A percentile compares a stretch with the other conserved stretches of the same genome.
These are phyloP conservation scores for Mallotus villosus DNA, from an alignment of 2,797 vertebrate genomes.

Conservation along the genomic window DNA sequence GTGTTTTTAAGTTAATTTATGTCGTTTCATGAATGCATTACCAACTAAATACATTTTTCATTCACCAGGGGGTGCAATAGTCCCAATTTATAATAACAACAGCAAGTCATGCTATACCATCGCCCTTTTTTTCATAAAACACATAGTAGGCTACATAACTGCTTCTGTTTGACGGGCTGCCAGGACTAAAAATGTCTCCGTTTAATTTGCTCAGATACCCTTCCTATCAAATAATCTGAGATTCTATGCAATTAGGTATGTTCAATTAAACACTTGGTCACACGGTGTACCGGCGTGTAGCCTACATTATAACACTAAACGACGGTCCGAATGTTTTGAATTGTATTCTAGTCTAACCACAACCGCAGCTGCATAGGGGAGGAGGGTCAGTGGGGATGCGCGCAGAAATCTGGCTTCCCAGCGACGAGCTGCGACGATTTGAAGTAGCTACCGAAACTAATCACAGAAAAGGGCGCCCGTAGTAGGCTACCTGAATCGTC, in stretches of 20 bases:
- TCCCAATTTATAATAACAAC: no score
- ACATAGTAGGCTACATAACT: not conserved
- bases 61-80: slow-evolving; percentile 50
- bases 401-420: slow-evolving; percentile 40
- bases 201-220: no score
- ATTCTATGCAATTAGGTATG: no score
- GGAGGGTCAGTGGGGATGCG: slow-evolving; percentile 33
- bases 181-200: no score
- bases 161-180: no score
- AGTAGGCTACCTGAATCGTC: slow-evolving; percentile 59
- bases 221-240: no score
- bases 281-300: not conserved
- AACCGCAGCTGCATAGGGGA: slow-evolving; percentile 7
- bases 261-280: not conserved
- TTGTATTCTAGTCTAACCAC: not conserved
- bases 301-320: not conserved
- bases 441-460: slow-evolving; percentile 69
- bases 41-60: not conserved
- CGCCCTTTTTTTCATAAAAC: not conserved
- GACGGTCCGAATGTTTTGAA: not conserved
- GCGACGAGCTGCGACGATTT: slow-evolving; percentile 44
- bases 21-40: no score
- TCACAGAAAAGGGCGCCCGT: slow-evolving; percentile 56
- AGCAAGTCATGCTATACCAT: not conserved
- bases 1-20: not conserved